phyloP scores from a whole-genome alignment of 2,113 vertebrate genomes.

The Cebus imitator region DNA sequence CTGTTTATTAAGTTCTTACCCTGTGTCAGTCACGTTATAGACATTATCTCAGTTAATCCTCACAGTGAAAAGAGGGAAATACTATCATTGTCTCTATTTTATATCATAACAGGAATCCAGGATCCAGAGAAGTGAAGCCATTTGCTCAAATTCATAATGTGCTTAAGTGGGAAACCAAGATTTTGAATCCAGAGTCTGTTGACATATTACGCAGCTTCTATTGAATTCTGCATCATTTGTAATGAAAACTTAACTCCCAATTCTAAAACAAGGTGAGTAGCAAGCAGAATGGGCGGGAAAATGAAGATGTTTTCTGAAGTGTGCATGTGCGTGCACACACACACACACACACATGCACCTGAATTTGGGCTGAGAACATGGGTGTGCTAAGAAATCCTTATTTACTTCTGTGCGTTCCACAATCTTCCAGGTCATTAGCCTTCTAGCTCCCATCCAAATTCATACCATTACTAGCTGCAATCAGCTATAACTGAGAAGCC shows the following conservation, averaged over 20 bases:
- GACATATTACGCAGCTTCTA: not conserved
- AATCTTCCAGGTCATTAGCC: constrained; percentile 66
- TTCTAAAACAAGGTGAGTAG: not conserved
- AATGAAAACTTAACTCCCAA: not conserved
- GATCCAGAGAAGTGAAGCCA: not conserved
- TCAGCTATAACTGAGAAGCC: constrained; percentile 72
- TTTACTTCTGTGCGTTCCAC: constrained; percentile 23
- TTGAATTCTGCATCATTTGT: not conserved
- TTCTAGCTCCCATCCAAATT: constrained; percentile 72
- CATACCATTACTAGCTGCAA: constrained; percentile 75
- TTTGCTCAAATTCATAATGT: not conserved
- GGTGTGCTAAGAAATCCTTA: constrained; percentile 67
- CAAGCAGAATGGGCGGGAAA: not conserved
- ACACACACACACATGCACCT: not conserved
- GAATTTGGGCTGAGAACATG: not conserved
- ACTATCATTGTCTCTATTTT: not conserved
- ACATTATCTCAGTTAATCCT: not conserved
- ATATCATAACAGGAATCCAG: not conserved
- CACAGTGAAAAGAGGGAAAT: not conserved
- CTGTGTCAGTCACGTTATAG: not conserved
- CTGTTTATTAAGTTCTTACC: constrained; percentile 7
- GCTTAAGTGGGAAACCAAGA: not conserved
- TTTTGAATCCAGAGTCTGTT: not conserved
- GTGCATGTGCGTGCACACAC: too few relatives aligned
- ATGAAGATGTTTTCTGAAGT: not conserved